Conservation (phyloP, 1,140 invertebrate genomes). For the Carcinoscorpius rotundicauda region DNA sequence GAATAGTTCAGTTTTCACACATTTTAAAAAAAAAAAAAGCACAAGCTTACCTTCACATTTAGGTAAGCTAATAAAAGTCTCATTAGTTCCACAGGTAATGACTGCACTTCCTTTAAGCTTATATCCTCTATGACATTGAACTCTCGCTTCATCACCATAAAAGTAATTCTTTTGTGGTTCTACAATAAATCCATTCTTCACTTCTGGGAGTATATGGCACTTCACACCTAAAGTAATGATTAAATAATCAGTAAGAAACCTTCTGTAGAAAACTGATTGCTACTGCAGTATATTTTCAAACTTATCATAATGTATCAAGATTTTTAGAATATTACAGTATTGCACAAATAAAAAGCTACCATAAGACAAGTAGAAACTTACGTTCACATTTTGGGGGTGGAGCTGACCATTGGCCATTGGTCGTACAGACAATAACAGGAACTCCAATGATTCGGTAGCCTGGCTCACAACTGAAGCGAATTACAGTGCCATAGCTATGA, state of each 20-base stretch:
- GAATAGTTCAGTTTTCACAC: no score
- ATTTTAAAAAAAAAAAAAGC: no score
- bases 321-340: no score
- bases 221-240: constrained; percentile 36
- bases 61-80: constrained; percentile 69
- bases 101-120: constrained; percentile 67
- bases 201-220: constrained; percentile 64
- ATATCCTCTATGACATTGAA: constrained; percentile 84
- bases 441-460: constrained; percentile 78
- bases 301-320: no score
- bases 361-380: constrained; percentile 4
- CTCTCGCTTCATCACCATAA: constrained; percentile 79
- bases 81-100: constrained; percentile 71
- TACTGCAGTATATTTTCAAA: no score
- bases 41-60: constrained; percentile 45
- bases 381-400: constrained; percentile 76
- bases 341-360: no score
- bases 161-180: constrained; percentile 44
- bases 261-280: no score
- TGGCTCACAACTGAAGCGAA: constrained; percentile 83
- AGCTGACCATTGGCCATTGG: constrained; percentile 91
- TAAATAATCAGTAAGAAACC: neutral
- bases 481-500: constrained; percentile 87
- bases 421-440: constrained; percentile 85
- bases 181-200: constrained; percentile 30